These are phyloP conservation scores for Saturnia pavonia DNA, from an alignment of 2,888 invertebrate genomes.

Conservation along the genomic window DNA sequence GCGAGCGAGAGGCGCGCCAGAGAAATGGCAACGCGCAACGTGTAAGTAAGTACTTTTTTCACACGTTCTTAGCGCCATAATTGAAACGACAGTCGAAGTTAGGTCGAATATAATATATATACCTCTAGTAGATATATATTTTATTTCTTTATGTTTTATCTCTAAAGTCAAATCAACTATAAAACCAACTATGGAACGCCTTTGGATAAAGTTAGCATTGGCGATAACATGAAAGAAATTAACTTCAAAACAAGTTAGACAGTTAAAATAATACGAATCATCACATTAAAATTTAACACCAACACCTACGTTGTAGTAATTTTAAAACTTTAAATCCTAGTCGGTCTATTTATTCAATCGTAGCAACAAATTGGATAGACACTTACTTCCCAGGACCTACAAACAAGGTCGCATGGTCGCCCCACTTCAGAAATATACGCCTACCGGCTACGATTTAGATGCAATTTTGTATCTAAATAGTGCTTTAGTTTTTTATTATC, in stretches of 20 bases:
- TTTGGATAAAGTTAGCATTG: background rate
- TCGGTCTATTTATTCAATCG: conserved; percentile 11
- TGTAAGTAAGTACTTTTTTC: too few species aligned
- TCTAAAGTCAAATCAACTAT: background rate
- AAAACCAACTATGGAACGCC: background rate
- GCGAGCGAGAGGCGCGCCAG: too few species aligned
- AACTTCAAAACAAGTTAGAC: background rate
- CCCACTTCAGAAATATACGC: conserved; percentile 9
- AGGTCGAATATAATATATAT: too few species aligned
- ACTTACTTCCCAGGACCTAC: conserved; percentile 9
- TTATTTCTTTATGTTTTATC: background rate
- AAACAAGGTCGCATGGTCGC: conserved; percentile 9
- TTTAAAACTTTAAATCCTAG: conserved; percentile 4
- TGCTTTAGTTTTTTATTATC: too few species aligned
- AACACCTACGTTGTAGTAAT: conserved; percentile 2
- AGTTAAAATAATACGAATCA: background rate
- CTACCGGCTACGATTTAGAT: background rate
- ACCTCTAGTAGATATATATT: too few species aligned
- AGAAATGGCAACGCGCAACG: too few species aligned
- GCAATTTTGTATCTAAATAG: too few species aligned
- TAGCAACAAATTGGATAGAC: conserved; percentile 6
- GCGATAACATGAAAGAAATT: background rate
- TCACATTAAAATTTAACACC: background rate
- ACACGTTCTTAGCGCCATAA: too few species aligned
- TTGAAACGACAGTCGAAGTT: too few species aligned